Conservation (phyloP, 2,113 vertebrate species). For the Tachysurus vachellii region DNA sequence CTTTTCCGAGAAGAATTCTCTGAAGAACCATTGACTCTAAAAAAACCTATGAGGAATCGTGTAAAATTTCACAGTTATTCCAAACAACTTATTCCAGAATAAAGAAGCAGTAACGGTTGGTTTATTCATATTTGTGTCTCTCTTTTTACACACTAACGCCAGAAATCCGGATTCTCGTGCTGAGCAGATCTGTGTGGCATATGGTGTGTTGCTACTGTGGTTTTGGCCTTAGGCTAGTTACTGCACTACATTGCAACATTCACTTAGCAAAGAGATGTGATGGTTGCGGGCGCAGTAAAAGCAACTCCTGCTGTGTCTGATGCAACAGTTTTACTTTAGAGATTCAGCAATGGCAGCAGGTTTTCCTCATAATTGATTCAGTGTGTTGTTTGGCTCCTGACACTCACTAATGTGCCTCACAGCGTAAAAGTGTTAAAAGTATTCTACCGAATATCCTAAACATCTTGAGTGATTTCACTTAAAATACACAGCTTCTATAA, state of each 20-base stretch:
- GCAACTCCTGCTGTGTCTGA: constrained; percentile 62
- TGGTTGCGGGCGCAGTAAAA: constrained; percentile 61
- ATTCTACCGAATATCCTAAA: background rate
- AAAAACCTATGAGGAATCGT: background rate
- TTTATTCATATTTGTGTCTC: background rate
- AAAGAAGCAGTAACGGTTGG: background rate
- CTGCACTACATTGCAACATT: constrained; percentile 68
- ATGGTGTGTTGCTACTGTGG: constrained; percentile 54
- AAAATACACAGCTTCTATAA: too few relatives aligned
- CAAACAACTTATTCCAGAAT: background rate
- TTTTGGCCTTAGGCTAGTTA: constrained; percentile 63
- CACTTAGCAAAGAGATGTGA: constrained; percentile 62
- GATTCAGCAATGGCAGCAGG: constrained; percentile 51
- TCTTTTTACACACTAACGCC: background rate
- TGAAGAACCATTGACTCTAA: background rate
- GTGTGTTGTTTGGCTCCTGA: constrained; percentile 73
- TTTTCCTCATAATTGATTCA: constrained; percentile 62
- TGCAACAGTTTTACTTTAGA: constrained; percentile 46
- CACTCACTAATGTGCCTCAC: constrained; percentile 73
- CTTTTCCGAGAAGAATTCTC: background rate
- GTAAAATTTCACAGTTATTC: background rate
- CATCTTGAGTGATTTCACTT: background rate
- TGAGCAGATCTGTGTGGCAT: constrained; percentile 59
- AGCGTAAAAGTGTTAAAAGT: background rate
- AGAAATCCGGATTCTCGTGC: constrained; percentile 26